Evolutionary conservation across 2,797 vertebrate genomes (phyloP).

Genomic region (Pseudomugil tenellus): DNA sequence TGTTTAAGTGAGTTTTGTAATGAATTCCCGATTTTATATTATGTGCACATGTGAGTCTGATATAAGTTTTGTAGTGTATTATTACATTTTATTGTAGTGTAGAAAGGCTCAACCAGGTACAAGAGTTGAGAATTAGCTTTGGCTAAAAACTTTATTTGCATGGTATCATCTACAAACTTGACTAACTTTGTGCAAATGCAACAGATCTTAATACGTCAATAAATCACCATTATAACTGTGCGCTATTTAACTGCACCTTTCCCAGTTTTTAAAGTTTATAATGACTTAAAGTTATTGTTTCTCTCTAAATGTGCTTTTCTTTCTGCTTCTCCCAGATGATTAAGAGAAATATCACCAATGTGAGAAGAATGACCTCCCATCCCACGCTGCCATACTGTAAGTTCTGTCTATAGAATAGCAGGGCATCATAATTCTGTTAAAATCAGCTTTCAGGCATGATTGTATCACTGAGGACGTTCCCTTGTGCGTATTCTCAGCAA

Average conservation of each 20-base stretch:
- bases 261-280: neutral
- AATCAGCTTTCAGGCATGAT: slow-evolving; percentile 19
- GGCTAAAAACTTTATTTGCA: too few species aligned
- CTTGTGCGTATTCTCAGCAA: slow-evolving; percentile 16
- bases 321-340: slow-evolving; percentile 87
- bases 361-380: slow-evolving; percentile 98
- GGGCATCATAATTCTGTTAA: slow-evolving; percentile 21
- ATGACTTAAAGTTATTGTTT: slow-evolving; percentile 14
- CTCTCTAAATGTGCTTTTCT: slow-evolving; percentile 14
- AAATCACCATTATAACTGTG: too few species aligned
- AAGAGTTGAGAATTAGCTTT: too few species aligned
- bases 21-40: too few species aligned
- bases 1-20: too few species aligned
- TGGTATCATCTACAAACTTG: too few species aligned
- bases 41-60: too few species aligned
- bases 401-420: slow-evolving; percentile 59
- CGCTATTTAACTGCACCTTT: neutral
- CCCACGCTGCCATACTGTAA: slow-evolving; percentile 98
- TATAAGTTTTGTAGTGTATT: too few species aligned
- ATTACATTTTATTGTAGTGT: too few species aligned
- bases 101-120: too few species aligned
- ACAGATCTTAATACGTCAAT: too few species aligned
- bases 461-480: slow-evolving; percentile 32
- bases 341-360: slow-evolving; percentile 96
- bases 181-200: too few species aligned